Base-by-base conservation (phyloP, 2,113 vertebrate species). In the Xiphophorus couchianus region DNA sequence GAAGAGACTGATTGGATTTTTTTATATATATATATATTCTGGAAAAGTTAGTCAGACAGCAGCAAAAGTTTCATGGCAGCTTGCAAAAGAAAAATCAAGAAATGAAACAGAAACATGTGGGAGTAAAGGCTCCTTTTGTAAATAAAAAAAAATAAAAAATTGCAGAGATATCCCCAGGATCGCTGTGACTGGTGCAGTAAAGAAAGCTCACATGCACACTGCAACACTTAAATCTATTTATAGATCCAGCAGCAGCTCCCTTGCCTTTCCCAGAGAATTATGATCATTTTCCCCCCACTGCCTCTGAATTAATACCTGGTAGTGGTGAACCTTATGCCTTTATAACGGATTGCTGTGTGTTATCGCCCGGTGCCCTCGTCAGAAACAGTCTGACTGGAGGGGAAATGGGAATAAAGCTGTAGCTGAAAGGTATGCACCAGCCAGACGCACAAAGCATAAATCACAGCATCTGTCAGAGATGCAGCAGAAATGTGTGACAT, bases 271-370 rank as follows among this genome's bases (percentile, higher is more conserved):
- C 81, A 44, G 67, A 77, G 80, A 88, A 92, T 90, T 82, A 90
- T 91, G 81, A 88, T 92, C 76, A 89, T 91, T 87, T 91, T 79
- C 84, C 10, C 82, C 86, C 72, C 44, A 67, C 78, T 74, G 68
- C 83, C 75, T 90, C 68, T 88, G 81, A 89, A 92, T 92, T 90
- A 91, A 91, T 84, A 77, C 86, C 67, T 69, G 54, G 74, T 71
- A 74, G 80, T 66, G 71, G 75, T 78, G 66, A 84, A 77, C 82
- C 84, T 70, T 67, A 51, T 78, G 76, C 75, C 84, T 87, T 71
- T 74, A 79, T 89, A 89, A 88, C 87, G 84, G 86, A 92, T 89
- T 88, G 88, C 86, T 86, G 83, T 80, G 73, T 87, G 84, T 90
- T 92, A 80, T 84, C 63, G 54, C 83, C 71, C 73, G 54, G 44